phyloP scores from a whole-genome alignment of 2,888 invertebrate genomes.

The Blomia tropicalis region DNA sequence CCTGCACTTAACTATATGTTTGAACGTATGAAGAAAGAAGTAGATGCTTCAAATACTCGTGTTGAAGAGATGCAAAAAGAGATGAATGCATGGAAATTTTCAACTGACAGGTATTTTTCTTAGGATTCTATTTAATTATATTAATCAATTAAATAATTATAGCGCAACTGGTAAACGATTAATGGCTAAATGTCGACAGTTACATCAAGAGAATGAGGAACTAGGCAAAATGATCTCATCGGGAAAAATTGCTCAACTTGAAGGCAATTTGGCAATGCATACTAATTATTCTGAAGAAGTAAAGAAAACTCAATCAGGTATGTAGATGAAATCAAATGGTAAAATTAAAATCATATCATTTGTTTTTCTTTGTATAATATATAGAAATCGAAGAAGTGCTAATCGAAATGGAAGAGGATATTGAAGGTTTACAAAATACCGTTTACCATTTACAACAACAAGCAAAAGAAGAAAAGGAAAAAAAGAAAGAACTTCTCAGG shows the following conservation, averaged over 20 bases:
- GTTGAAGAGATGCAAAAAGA: constrained; percentile 94
- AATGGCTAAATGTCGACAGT: constrained; percentile 86
- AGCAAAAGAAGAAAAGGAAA: constrained; percentile 62
- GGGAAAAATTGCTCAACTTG: constrained; percentile 81
- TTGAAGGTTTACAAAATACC: constrained; percentile 96
- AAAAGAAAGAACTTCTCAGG: constrained; percentile 31
- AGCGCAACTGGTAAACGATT: constrained; percentile 82
- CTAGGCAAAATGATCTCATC: constrained; percentile 86
- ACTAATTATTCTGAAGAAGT: constrained; percentile 91
- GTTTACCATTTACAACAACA: constrained; percentile 85
- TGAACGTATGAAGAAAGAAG: constrained; percentile 71
- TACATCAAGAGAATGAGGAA: constrained; percentile 94
- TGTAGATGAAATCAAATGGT: constrained; percentile 20
- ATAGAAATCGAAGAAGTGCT: constrained; percentile 85
- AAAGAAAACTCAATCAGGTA: constrained; percentile 84
- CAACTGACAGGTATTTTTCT: constrained; percentile 65
- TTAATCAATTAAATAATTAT: constrained; percentile 37
- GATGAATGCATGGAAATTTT: constrained; percentile 95
- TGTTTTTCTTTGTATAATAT: constrained; percentile 27
- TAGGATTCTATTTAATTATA: not conserved
- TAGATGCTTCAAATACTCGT: constrained; percentile 70
- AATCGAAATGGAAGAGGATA: constrained; percentile 87
- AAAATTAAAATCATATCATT: not conserved
- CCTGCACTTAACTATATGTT: constrained; percentile 88
- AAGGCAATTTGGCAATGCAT: constrained; percentile 83